phyloP scores from a whole-genome alignment of 1,140 invertebrate genomes.

The Platyura marginata region DNA sequence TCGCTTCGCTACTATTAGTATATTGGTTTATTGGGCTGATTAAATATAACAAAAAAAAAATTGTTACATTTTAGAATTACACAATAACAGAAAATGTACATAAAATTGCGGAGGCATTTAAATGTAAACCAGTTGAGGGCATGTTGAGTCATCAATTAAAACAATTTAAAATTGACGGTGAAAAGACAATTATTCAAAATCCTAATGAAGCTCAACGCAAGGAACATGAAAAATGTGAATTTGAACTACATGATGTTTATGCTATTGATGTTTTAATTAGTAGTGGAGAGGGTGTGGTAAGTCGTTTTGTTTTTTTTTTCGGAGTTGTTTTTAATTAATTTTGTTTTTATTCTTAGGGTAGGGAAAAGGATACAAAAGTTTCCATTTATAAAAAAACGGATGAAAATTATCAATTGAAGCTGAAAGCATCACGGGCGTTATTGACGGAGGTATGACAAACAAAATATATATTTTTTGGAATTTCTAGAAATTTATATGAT shows the following conservation, averaged over 20 bases:
- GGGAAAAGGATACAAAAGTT: conserved; percentile 83
- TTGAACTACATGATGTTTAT: conserved; percentile 96
- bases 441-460: conserved; percentile 78
- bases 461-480: no score
- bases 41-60: no score
- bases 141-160: conserved; percentile 97
- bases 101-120: conserved; percentile 79
- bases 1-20: no score
- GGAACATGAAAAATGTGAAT: conserved; percentile 92
- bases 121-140: conserved; percentile 96
- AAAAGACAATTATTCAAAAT: conserved; percentile 98
- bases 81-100: conserved; percentile 83
- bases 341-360: conserved; percentile 33
- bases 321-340: no score
- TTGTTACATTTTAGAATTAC: conserved; percentile 51
- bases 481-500: no score
- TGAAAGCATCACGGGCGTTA: conserved; percentile 91
- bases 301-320: conserved; percentile 7
- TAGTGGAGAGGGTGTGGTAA: conserved; percentile 70
- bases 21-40: no score
- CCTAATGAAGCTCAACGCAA: conserved; percentile 94
- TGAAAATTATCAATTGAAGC: conserved; percentile 88
- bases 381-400: conserved; percentile 99
- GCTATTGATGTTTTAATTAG: conserved; percentile 95
- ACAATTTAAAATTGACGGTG: conserved; percentile 93